Base-by-base conservation (phyloP, 2,888 invertebrate genomes). In the Acronicta alni region DNA sequence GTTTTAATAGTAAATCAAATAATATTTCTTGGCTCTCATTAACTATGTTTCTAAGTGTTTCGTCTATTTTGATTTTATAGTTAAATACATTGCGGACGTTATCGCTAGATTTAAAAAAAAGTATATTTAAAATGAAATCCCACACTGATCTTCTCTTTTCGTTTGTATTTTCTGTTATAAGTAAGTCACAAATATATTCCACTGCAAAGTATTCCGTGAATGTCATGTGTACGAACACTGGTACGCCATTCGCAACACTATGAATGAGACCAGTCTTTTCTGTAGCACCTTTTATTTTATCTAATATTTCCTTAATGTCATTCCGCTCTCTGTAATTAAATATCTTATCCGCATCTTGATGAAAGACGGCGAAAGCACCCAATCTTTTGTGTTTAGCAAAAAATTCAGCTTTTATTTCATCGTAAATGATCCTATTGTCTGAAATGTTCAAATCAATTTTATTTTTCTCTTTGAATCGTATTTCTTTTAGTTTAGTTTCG, bases 121-220 rank as follows among this genome's bases (percentile, higher is more conserved):
- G 15, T 7, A 39, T 14, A n/a, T 57, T 45, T 12, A 57, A 41
- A 15, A 66, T 46, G 12, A 49, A 49, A 32, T 53, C 18, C 44
- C 64, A 57, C 1, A 53, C n/a, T 9, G 12, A 17, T 26, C 23
- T 45, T 41, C 10, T 15, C 2, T 18, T 53, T 2, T 49, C 45
- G 0, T n/a, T 18, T 5, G 12, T 41, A 0, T n/a, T 52, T 8
- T 32, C 58, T 2, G 37, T 16, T 32, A 20, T 45, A 6, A 65
- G 1, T 23, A 42, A 10, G 14, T 43, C 7, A 9, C 48, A 66
- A 9, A 65, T 15, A 17, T 57, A 30, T 41, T 53, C 35, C 2
- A 65, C 66, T 1, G 66, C 72, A 3, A 72, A 72, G 14, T 72
- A 72, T 48, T 72, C 72, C 0, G 72, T 54, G 6, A 72, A 62